These are phyloP conservation scores for Accipiter virgatus DNA, from an alignment of 2,113 vertebrate genomes.

Conservation along the genomic window DNA sequence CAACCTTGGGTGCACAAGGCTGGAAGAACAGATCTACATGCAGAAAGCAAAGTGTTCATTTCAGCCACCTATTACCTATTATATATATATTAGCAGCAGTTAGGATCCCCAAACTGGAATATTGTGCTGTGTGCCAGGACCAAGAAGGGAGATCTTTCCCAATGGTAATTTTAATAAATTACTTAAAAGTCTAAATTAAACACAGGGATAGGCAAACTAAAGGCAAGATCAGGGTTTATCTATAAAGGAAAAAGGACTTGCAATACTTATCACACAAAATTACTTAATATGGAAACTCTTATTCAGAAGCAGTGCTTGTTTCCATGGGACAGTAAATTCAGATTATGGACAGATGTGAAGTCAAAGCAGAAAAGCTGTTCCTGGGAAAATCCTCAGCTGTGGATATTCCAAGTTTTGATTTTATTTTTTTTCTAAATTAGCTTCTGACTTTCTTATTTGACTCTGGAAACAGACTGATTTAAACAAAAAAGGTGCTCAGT, in stretches of 20 bases:
- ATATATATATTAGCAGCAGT: background rate
- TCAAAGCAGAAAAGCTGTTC: background rate
- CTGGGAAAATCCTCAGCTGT: background rate
- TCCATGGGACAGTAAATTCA: background rate
- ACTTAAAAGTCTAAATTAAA: background rate
- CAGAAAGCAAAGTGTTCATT: background rate
- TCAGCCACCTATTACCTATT: background rate
- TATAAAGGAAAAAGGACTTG: background rate
- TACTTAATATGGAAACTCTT: background rate
- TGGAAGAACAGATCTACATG: background rate
- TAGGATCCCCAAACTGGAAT: background rate
- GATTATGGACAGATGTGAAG: background rate
- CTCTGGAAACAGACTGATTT: background rate
- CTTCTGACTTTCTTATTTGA: background rate
- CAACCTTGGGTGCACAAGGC: background rate
- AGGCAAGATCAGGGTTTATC: background rate
- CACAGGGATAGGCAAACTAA: background rate
- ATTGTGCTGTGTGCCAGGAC: background rate
- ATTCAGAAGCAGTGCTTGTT: background rate
- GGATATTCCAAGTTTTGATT: background rate
- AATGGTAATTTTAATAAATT: background rate
- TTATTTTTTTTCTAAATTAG: background rate
- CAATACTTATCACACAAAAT: background rate
- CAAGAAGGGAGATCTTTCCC: background rate
- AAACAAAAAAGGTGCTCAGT: background rate